These are phyloP conservation scores for Acanthoscelides obtectus DNA, from an alignment of 2,888 invertebrate species.

Conservation along the genomic window DNA sequence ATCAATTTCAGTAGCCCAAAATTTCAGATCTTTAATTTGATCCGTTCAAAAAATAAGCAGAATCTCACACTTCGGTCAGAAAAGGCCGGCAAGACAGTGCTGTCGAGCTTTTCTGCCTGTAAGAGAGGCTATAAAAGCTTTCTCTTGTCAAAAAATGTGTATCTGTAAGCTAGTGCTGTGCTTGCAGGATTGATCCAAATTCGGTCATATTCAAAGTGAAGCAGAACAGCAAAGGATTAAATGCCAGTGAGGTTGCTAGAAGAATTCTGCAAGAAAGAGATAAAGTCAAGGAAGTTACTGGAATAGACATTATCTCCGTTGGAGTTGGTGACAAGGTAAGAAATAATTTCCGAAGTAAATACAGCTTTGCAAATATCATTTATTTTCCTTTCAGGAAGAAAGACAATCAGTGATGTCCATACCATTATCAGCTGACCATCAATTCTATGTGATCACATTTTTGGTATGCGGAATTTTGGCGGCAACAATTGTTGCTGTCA, in stretches of 20 bases:
- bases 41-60: no score
- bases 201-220: constrained; percentile 75
- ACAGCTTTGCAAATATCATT: constrained; percentile 25
- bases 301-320: constrained; percentile 64
- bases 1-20: no score
- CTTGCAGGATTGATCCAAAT: constrained; percentile 64
- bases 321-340: constrained; percentile 76
- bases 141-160: background rate
- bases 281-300: constrained; percentile 60
- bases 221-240: constrained; percentile 59
- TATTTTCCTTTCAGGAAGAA: constrained; percentile 44
- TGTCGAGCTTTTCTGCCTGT: no score
- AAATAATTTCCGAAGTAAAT: background rate
- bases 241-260: constrained; percentile 62
- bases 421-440: constrained; percentile 40
- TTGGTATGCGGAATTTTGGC: constrained; percentile 61
- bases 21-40: background rate
- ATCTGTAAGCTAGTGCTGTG: background rate
- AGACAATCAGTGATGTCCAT: constrained; percentile 47
- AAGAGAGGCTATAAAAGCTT: no score
- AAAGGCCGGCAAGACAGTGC: no score
- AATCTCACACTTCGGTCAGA: no score
- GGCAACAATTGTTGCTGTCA: constrained; percentile 61
- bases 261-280: constrained; percentile 62
- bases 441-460: constrained; percentile 46